A percentile compares a stretch with the other conserved stretches of the same genome.
Evolutionary conservation across 2,797 vertebrate species (phyloP).

Genomic region (Helostoma temminkii): DNA sequence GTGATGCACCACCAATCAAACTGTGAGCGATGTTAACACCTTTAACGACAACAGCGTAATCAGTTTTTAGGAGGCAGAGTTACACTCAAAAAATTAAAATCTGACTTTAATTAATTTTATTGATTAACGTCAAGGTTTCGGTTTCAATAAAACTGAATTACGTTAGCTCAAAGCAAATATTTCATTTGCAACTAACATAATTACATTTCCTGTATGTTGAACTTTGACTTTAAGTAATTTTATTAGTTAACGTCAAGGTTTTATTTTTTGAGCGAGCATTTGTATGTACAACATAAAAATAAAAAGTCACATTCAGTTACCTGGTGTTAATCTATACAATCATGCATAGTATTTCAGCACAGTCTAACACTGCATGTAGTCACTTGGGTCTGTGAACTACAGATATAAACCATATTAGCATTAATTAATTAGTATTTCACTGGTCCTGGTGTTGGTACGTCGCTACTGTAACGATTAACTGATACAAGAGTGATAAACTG

Average conservation of each 20-base stretch:
- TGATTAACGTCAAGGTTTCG: too few relatives aligned
- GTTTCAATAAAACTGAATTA: too few relatives aligned
- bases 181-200: too few relatives aligned
- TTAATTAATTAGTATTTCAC: slow-evolving; percentile 53
- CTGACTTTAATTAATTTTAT: too few relatives aligned
- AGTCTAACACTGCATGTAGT: slow-evolving; percentile 60
- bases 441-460: slow-evolving; percentile 70
- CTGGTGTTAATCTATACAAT: slow-evolving; percentile 46
- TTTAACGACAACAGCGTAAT: slow-evolving; percentile 15
- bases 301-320: slow-evolving; percentile 18
- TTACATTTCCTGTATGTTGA: too few relatives aligned
- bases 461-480: slow-evolving; percentile 24
- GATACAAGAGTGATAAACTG: slow-evolving; percentile 28
- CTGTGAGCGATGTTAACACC: slow-evolving; percentile 15
- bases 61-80: slow-evolving; percentile 20
- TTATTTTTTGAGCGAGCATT: too few relatives aligned
- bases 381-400: slow-evolving; percentile 33
- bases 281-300: slow-evolving; percentile 41
- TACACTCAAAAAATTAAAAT: too few relatives aligned
- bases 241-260: too few relatives aligned
- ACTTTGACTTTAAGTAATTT: too few relatives aligned
- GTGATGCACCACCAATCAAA: slow-evolving; percentile 10
- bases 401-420: slow-evolving; percentile 36
- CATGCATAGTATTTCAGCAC: slow-evolving; percentile 54
- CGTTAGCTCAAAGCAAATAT: too few relatives aligned